These are phyloP conservation scores for Macrosoma leucophasiata DNA, from an alignment of 2,888 invertebrate genomes.

Conservation along the genomic window DNA sequence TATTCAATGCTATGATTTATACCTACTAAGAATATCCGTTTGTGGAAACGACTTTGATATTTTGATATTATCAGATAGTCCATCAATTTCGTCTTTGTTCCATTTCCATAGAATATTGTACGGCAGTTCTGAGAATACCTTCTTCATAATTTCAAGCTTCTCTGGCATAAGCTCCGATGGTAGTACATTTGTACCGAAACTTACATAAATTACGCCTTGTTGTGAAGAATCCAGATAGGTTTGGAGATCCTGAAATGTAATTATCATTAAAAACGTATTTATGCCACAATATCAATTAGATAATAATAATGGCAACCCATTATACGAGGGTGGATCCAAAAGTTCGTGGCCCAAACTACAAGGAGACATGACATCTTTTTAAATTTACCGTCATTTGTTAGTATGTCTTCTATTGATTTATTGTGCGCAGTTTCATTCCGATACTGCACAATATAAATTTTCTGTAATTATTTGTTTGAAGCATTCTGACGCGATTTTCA, in stretches of 20 bases:
- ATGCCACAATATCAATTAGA: not conserved
- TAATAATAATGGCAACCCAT: conserved; percentile 1
- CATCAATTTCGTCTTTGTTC: conserved; percentile 33
- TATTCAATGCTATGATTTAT: conserved; percentile 1
- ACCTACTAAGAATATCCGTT: conserved; percentile 39
- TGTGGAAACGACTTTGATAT: conserved; percentile 46
- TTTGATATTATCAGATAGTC: conserved; percentile 34
- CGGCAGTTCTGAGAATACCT: conserved; percentile 36
- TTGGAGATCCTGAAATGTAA: conserved; percentile 30
- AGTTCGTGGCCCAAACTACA: no score
- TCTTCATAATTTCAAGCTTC: conserved; percentile 27
- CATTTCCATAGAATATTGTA: conserved; percentile 47
- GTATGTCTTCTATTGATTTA: no score
- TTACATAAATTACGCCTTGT: conserved; percentile 41
- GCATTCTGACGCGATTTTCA: no score
- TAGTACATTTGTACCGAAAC: conserved; percentile 38
- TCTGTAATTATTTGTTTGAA: no score
- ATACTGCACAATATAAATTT: no score
- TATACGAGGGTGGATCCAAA: no score
- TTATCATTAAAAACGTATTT: not conserved
- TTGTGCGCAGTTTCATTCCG: no score
- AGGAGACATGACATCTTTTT: no score
- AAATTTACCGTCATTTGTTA: no score
- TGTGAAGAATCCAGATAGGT: conserved; percentile 33
- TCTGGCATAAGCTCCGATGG: conserved; percentile 28